Conservation (phyloP, 2,888 invertebrate species). For the Lasioglossum figueresi region DNA sequence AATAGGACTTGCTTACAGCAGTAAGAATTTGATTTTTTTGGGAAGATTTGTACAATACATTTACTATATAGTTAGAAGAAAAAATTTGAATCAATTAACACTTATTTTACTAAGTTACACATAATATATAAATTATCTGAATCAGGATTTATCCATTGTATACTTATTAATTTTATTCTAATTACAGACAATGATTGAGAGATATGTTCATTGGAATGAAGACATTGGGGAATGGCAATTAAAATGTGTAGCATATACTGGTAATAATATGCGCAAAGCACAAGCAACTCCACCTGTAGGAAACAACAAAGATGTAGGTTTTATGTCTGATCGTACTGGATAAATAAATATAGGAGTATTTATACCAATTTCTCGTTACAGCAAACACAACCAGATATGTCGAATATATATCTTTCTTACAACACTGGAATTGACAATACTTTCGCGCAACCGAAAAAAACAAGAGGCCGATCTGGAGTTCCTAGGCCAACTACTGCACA, state of each 20-base stretch:
- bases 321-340: not conserved
- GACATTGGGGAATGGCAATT: constrained; percentile 99
- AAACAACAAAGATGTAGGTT: constrained; percentile 79
- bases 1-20: not conserved
- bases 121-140: not conserved
- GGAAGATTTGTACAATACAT: not conserved
- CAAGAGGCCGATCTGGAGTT: constrained; percentile 85
- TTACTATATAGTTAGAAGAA: not conserved
- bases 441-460: constrained; percentile 86
- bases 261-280: constrained; percentile 97
- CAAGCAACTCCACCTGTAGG: constrained; percentile 79
- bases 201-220: constrained; percentile 98
- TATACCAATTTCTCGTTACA: constrained; percentile 69
- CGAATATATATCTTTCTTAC: constrained; percentile 88
- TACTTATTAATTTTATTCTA: not conserved
- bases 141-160: not conserved
- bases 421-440: constrained; percentile 84
- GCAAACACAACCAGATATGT: constrained; percentile 87
- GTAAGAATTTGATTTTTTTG: not conserved
- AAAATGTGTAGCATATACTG: constrained; percentile 98
- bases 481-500: constrained; percentile 85
- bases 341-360: not conserved
- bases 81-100: not conserved
- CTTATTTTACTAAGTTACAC: not conserved
- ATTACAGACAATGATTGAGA: constrained; percentile 92